Evolutionary conservation across 2,797 vertebrate genomes (phyloP).

Genomic region (Melanotaenia parkinsoni): DNA sequence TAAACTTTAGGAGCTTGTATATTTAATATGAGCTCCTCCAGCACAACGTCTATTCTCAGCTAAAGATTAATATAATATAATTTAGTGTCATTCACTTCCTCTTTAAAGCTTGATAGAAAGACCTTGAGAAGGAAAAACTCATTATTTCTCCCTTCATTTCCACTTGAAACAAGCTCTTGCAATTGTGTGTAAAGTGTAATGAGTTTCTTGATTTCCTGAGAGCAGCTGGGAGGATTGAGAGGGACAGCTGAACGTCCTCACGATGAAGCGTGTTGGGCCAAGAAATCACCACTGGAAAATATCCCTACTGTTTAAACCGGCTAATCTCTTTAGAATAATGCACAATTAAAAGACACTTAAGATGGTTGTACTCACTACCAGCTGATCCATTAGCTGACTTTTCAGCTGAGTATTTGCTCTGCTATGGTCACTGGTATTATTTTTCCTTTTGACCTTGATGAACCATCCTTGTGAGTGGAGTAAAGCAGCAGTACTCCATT

Average conservation of each 20-base stretch:
- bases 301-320: not conserved
- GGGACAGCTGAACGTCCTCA: constrained; percentile 29
- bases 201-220: constrained; percentile 45
- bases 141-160: constrained; percentile 43
- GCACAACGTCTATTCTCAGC: not conserved
- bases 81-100: constrained; percentile 36
- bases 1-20: not conserved
- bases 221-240: not conserved
- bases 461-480: constrained; percentile 25
- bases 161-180: constrained; percentile 45
- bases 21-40: constrained; percentile 14
- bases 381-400: not conserved
- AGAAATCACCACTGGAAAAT: constrained; percentile 12
- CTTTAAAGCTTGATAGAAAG: constrained; percentile 11
- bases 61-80: constrained; percentile 3
- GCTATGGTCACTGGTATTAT: not conserved
- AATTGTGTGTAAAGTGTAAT: constrained; percentile 48
- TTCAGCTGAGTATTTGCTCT: constrained; percentile 4
- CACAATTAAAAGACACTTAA: not conserved
- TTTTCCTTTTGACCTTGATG: constrained; percentile 10
- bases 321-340: constrained; percentile 1
- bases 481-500: constrained; percentile 8
- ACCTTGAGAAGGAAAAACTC: constrained; percentile 13
- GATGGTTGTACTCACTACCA: not conserved
- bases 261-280: not conserved